These are phyloP conservation scores for Nezara viridula DNA, from an alignment of 2,888 invertebrate genomes.

Conservation along the genomic window DNA sequence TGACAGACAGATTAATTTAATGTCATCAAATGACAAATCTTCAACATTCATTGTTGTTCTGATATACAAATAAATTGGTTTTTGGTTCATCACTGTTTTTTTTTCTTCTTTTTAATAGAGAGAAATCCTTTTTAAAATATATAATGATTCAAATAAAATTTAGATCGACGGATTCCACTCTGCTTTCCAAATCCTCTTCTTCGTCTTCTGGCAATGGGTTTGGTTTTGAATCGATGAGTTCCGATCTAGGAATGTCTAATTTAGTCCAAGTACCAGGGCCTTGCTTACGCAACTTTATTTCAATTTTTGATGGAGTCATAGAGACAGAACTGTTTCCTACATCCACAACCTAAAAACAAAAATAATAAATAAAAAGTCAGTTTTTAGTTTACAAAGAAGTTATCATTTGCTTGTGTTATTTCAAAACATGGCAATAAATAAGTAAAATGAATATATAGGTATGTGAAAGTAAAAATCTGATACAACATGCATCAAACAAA, in stretches of 20 bases:
- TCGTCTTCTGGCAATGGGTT: slow-evolving; percentile 57
- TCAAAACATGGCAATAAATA: too few relatives aligned
- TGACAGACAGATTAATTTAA: background rate
- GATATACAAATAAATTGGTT: background rate
- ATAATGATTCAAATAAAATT: slow-evolving; percentile 74
- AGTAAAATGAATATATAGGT: too few relatives aligned
- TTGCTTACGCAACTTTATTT: slow-evolving; percentile 90
- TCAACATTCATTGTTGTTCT: background rate
- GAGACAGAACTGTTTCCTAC: slow-evolving; percentile 79
- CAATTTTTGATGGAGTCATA: slow-evolving; percentile 91
- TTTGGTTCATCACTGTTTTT: background rate
- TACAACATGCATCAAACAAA: too few relatives aligned
- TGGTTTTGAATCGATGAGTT: slow-evolving; percentile 11
- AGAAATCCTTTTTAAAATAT: background rate
- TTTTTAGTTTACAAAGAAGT: background rate
- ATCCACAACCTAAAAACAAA: slow-evolving; percentile 80
- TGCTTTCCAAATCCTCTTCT: slow-evolving; percentile 68
- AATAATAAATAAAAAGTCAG: background rate
- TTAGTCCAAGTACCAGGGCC: slow-evolving; percentile 87
- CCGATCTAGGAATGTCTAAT: slow-evolving; percentile 76
- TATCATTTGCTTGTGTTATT: background rate
- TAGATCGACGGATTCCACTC: slow-evolving; percentile 80
- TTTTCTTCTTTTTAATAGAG: background rate
- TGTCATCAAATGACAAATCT: background rate
- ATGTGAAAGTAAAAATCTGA: too few relatives aligned